Conservation (phyloP, 37 sponge, comb jelly and placozoan genomes). For the Haliclona indistincta region DNA sequence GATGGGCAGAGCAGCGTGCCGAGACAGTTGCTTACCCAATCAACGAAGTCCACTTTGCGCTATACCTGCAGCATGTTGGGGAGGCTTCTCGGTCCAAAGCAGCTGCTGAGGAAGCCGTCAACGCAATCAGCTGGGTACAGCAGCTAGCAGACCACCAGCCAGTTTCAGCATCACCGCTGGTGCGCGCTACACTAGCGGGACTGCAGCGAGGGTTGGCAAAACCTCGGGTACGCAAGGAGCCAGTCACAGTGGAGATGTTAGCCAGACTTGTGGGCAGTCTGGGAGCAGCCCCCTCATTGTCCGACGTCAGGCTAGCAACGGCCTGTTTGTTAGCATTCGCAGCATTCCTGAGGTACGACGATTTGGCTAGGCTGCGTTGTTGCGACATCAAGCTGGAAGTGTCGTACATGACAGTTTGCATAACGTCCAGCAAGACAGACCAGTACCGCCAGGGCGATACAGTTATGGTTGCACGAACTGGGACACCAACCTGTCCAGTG, state of each 20-base stretch:
- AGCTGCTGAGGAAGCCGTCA: not conserved
- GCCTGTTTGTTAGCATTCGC: not conserved
- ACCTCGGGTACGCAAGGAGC: constrained; percentile 11
- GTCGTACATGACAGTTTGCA: too few relatives aligned
- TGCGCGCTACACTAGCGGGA: not conserved
- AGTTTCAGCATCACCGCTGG: too few relatives aligned
- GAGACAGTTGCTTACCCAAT: not conserved
- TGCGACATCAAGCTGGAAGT: not conserved
- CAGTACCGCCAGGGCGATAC: too few relatives aligned
- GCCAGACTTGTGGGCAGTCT: not conserved
- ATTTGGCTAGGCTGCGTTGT: not conserved
- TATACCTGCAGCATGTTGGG: not conserved
- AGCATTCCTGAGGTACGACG: constrained; percentile 9
- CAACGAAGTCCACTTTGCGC: too few relatives aligned
- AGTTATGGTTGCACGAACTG: constrained; percentile 15
- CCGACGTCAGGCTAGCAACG: not conserved
- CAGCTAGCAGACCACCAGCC: too few relatives aligned
- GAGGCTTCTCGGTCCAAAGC: not conserved
- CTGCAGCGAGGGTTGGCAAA: not conserved
- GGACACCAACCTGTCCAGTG: not conserved
- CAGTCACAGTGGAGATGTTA: not conserved
- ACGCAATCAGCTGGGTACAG: too few relatives aligned
- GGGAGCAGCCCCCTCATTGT: not conserved
- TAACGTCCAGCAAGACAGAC: too few relatives aligned
- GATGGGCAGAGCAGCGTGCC: not conserved